Evolutionary conservation across 2,888 invertebrate species (phyloP).

Genomic region (Athalia cordata): DNA sequence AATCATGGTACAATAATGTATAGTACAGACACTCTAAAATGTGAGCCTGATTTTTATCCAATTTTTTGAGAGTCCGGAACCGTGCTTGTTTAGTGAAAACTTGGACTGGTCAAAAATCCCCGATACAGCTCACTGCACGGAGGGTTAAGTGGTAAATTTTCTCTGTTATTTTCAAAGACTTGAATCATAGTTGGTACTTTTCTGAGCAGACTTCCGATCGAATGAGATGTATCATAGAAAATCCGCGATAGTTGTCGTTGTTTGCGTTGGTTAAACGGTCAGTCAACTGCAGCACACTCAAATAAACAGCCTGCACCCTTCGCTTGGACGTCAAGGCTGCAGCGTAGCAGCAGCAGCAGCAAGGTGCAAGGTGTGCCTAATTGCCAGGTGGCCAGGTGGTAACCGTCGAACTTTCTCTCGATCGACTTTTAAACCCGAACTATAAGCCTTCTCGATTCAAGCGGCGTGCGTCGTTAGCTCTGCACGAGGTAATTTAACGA

Average conservation of each 20-base stretch:
- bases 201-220: neutral
- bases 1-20: no score
- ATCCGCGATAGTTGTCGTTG: neutral
- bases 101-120: no score
- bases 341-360: neutral
- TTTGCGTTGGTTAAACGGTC: slow-evolving; percentile 9
- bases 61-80: no score
- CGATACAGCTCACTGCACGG: no score
- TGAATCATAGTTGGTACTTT: neutral
- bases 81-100: no score
- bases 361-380: slow-evolving; percentile 38
- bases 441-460: neutral
- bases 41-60: no score
- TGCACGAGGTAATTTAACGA: no score
- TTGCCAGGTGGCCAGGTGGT: slow-evolving; percentile 39
- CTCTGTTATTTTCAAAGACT: neutral
- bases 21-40: no score
- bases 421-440: slow-evolving; percentile 33
- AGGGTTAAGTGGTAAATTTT: no score
- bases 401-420: slow-evolving; percentile 37
- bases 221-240: neutral
- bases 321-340: slow-evolving; percentile 16
- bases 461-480: no score
- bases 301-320: slow-evolving; percentile 19
- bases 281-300: slow-evolving; percentile 2